Evolutionary conservation across 2,797 vertebrate genomes (phyloP), one percentile per base, ranked within the genome.

Genomic region (Pterois miles): DNA sequence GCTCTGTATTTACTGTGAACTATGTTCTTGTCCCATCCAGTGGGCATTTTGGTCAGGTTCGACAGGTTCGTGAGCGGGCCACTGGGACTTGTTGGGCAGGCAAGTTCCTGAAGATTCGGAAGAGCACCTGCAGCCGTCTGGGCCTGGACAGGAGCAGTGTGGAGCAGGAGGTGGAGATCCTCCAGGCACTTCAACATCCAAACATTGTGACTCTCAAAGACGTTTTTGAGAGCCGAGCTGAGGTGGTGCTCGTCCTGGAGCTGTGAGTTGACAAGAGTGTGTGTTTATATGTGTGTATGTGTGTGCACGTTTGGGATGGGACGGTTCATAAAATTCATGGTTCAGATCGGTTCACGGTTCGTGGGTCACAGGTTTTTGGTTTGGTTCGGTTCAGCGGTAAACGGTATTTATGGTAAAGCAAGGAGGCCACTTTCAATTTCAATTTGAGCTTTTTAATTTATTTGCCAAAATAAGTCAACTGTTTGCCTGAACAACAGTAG

Each of bases 241-340:
- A 97, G 88, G 86, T 95, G 92, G 96, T 96, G 66, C 94, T 95
- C 3, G 74, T 97, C 43, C 82, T 96, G 88, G 96, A 97, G 87
- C 93, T 96, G 96, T 97, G 88, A 95, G 97, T 94, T 29, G 58
- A 43, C 13, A 18, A 43, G 63, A 31, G 13, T 65, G 25, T 60
- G 23, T 78, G 25, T 46, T 59, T 46, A 46, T 67, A 8, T 70
- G 14, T 68, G 38, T 59, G 14, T 65, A 8, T 46, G 16, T 16
- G 43, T 23, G 34, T n/a, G n/a, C n/a, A n/a, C n/a, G n/a, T n/a
- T n/a, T n/a, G n/a, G n/a, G n/a, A n/a, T n/a, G n/a, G n/a, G n/a
- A n/a, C n/a, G n/a, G n/a, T n/a, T n/a, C n/a, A n/a, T n/a, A n/a
- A n/a, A n/a, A n/a, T n/a, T n/a, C n/a, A n/a, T n/a, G n/a, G n/a